These are phyloP conservation scores for Cataglyphis hispanica DNA, from an alignment of 1,140 invertebrate species.

Conservation along the genomic window DNA sequence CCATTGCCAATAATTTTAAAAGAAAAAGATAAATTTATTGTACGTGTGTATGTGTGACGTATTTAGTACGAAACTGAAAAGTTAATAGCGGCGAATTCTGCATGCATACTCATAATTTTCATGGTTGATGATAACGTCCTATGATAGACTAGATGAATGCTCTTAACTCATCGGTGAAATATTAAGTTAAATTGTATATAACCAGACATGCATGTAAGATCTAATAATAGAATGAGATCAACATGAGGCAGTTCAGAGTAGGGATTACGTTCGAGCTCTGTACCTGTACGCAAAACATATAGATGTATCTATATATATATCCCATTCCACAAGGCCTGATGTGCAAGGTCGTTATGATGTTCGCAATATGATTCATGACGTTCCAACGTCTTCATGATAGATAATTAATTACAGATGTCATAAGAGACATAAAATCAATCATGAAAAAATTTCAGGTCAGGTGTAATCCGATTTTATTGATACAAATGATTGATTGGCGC, in stretches of 20 bases:
- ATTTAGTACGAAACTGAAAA: conserved; percentile 2
- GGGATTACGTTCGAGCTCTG: neutral
- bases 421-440: neutral
- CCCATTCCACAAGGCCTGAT: conserved; percentile 2
- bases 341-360: conserved; percentile 57
- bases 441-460: conserved; percentile 36
- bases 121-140: conserved; percentile 20
- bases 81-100: conserved; percentile 11
- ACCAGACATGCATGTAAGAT: neutral
- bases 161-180: neutral
- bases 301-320: conserved; percentile 28
- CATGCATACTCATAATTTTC: conserved; percentile 10
- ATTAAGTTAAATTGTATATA: conserved; percentile 25
- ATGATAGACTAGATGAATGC: conserved; percentile 5
- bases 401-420: conserved; percentile 35
- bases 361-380: conserved; percentile 54
- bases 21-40: neutral
- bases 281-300: conserved; percentile 36
- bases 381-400: conserved; percentile 30
- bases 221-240: conserved; percentile 69
- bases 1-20: neutral
- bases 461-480: conserved; percentile 18
- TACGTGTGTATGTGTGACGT: neutral
- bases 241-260: conserved; percentile 1
- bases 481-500: neutral